Base-by-base conservation (phyloP, 2,797 vertebrate species). In the Trichosurus vulpecula region DNA sequence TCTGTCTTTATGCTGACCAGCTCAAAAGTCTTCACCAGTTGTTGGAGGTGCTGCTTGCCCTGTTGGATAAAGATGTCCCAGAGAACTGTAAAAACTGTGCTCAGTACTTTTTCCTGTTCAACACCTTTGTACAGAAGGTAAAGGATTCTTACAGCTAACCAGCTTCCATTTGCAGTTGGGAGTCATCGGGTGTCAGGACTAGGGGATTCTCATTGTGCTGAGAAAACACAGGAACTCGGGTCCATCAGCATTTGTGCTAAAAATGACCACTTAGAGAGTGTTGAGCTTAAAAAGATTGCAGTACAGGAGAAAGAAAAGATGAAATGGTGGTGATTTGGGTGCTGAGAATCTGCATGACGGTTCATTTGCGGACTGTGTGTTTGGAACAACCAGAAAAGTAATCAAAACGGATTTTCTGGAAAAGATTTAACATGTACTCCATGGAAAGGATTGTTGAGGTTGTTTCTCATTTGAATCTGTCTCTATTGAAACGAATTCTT, bases 71-170 rank as follows among this genome's bases (percentile, higher is more conserved):
- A 99, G 99, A 99, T 74, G 99, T 99, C 31, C 99, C 99, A 10
- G 99, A 99, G 98, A 99, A 99, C 98, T 99, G 99, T 98, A 99
- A 99, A 98, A 99, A 99, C 98, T 99, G 99, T 97, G 99, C 99
- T 0, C 99, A 99, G 98, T 99, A 99, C 98, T 99, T 99, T 98
- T 98, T 99, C 98, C 99, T 99, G 89, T 99, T 99, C 99, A 99
- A 99, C 98, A 99, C 99, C 98, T 99, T 99, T 94, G 98, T 99
- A 94, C 99, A 99, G 97, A 99, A 99, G 99, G 99, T 99, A 97
- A 97, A n/a, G 93, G 13, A 58, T 54, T 94, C 81, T 92, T 94
- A 96, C 6, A 92, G 52, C 66, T 94, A 89, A 27, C 93, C 19
- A 31, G 35, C 87, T 96, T 55, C 94, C 0, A 22, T 96, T 90